phyloP scores from a whole-genome alignment of 2,888 invertebrate species.

The Campoletis raptor region DNA sequence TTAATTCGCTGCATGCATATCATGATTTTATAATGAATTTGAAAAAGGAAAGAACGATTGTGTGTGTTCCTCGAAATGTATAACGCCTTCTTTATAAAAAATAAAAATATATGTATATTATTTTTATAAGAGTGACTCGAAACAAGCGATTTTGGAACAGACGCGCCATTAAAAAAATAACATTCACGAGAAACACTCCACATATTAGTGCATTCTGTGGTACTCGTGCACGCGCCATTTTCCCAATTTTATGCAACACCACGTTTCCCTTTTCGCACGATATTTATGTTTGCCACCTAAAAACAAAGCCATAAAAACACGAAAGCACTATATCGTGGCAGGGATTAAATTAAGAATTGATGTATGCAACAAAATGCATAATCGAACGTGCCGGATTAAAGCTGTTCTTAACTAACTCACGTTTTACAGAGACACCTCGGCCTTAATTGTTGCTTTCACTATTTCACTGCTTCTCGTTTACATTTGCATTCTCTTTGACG shows the following conservation, averaged over 20 bases:
- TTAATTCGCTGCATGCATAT: conserved; percentile 81
- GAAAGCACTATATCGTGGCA: neutral
- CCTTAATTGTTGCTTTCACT: conserved; percentile 43
- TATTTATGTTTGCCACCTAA: conserved; percentile 32
- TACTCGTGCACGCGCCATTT: conserved; percentile 69
- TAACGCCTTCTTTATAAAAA: conserved; percentile 30
- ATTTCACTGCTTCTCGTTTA: conserved; percentile 12
- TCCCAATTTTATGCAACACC: conserved; percentile 68
- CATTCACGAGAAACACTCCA: conserved; percentile 51
- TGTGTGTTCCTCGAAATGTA: neutral
- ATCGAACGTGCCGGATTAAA: conserved; percentile 39
- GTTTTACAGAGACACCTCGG: conserved; percentile 52
- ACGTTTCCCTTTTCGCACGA: conserved; percentile 58
- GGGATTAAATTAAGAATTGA: neutral
- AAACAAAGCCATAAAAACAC: conserved; percentile 26
- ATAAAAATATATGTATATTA: neutral
- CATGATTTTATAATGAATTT: conserved; percentile 82
- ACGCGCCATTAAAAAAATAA: conserved; percentile 70
- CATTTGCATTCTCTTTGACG: conserved; percentile 30
- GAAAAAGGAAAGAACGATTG: conserved; percentile 63
- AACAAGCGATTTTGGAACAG: conserved; percentile 63
- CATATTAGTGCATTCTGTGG: conserved; percentile 49
- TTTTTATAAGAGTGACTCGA: conserved; percentile 62
- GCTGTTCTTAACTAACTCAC: conserved; percentile 34
- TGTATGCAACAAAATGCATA: conserved; percentile 20